Base-by-base conservation (phyloP, 2,113 vertebrate species). In the Pitta sordida region DNA sequence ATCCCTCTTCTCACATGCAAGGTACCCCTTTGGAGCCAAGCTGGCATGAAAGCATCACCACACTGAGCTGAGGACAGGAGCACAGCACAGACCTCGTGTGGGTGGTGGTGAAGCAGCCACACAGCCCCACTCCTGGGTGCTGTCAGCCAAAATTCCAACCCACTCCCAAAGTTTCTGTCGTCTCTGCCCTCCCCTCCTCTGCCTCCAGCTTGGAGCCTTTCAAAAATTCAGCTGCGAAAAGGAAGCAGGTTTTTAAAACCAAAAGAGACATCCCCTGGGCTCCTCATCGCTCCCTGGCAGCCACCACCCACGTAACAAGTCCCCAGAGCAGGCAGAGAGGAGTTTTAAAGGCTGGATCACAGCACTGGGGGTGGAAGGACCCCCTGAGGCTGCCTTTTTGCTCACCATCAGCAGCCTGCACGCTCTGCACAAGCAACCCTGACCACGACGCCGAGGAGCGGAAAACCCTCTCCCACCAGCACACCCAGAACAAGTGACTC, bases 311-410 rank as follows among this genome's bases (percentile, higher is more conserved):
- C 78, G 12, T 13, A 83, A 65, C 71, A 76, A 83, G 32, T 76
- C 78, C 82, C 44, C 41, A 82, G 41, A 87, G 91, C 29, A 75
- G 1, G 9, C 52, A 87, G 70, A 75, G 89, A 82, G n/a, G 81
- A 75, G 58, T 60, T 91, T 86, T 62, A 84, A 89, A 93, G 77
- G 83, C 55, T 94, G 81, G 64, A 88, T 96, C 64, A 71, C 41
- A 69, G 86, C 21, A 34, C 88, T 36, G 71, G 67, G 70, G 88
- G 76, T 32, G 55, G 52, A 78, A 24, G 62, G 37, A 81, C 73
- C 56, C 81, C 81, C 64, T 1, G 27, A 92, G 82, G 84, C 41
- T 81, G 93, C 67, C 62, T 94, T 92, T 94, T 64, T 17, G 7
- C 81, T 92, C 7, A 7, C 60, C 76, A n/a, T 89, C 94, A 64